Evolutionary conservation across 1,140 invertebrate species (phyloP), one percentile per base, ranked within the genome.

Genomic region (Amphibalanus amphitrite): DNA sequence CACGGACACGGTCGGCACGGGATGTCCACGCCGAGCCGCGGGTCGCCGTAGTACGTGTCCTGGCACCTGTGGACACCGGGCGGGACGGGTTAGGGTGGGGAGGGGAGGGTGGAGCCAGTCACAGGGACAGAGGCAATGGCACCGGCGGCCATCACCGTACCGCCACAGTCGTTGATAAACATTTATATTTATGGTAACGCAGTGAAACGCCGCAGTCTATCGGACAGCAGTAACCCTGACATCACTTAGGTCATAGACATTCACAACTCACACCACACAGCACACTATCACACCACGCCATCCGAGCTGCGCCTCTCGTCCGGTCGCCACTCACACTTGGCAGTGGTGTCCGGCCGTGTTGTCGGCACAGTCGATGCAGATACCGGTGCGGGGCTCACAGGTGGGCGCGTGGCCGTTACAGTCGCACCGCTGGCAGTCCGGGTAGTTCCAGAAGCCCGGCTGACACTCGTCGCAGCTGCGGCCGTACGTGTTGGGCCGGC

Each of bases 341-440:
- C 95, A 82, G 96, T 89, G 85, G 74, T 88, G 86, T 20, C 96
- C 96, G 73, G 87, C 88, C 0, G 95, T 96, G 72, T 84, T 88
- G 78, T 97, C 92, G 73, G 85, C 84, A 79, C 97, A 99, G 72
- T 89, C 85, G 68, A 89, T 86, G 82, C 97, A 99, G 29, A 85
- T 86, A n/a, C 97, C 97, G 0, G 90, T 95, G 67, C 84, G 84
- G 3, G 95, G 86, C 79, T 98, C 93, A 82, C 97, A 99, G 71
- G 84, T 88, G 73, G 96, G 90, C 0, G 96, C 93, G 81, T 98
- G 95, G 0, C 95, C 96, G 79, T 99, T 95, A 81, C 97, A 99
- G 75, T 95, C 87, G 80, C 97, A 99, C 47, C 88, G 85, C 76
- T 90, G 85, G 80, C 97, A 99, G 75, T 93, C 89, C 0, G 97